phyloP scores from a whole-genome alignment of 2,888 invertebrate species.

The Ferrisia virgata region DNA sequence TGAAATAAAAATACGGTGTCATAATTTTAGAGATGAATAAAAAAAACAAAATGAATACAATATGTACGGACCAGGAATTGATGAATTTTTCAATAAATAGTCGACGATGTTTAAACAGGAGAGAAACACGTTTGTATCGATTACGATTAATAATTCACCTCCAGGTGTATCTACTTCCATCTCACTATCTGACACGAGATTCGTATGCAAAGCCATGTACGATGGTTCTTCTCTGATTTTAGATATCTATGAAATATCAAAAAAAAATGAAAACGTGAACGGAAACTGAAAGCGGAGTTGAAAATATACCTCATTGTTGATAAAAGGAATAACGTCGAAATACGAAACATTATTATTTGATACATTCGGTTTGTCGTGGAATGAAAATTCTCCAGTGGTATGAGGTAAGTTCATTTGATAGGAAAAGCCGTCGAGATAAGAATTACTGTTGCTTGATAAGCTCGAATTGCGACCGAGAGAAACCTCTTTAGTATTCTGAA shows the following conservation, averaged over 20 bases:
- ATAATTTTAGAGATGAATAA: too few species aligned
- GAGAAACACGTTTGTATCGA: constrained; percentile 24
- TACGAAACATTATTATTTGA: neutral
- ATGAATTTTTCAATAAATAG: neutral
- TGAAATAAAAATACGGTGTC: neutral
- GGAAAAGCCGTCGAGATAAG: neutral
- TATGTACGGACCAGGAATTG: neutral
- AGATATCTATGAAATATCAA: neutral
- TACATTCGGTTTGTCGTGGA: neutral
- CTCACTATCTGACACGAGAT: neutral
- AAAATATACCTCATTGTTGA: neutral
- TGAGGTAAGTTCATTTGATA: neutral
- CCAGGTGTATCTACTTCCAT: constrained; percentile 11
- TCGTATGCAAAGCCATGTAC: constrained; percentile 19
- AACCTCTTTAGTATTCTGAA: neutral
- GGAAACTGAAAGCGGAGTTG: neutral
- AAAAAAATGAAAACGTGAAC: neutral
- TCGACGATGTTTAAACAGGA: neutral
- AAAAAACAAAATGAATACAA: neutral
- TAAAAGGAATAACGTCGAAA: neutral
- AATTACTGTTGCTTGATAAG: neutral
- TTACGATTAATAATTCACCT: constrained; percentile 36
- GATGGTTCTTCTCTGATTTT: constrained; percentile 20
- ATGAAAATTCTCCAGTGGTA: neutral
- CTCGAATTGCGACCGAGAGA: neutral